phyloP scores from a whole-genome alignment of 2,888 invertebrate species.

The Thalpophila matura region DNA sequence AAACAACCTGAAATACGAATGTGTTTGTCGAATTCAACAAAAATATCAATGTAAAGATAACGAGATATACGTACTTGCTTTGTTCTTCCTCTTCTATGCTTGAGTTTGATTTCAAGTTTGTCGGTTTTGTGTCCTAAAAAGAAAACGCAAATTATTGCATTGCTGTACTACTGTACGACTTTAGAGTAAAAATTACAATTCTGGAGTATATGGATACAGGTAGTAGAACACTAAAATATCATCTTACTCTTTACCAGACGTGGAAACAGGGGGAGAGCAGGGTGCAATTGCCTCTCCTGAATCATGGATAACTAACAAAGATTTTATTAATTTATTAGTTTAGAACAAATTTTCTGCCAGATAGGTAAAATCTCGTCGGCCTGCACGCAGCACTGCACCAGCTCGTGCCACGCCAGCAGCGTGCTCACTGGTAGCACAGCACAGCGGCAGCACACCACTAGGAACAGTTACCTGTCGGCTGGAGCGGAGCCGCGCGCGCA shows the following conservation, averaged over 20 bases:
- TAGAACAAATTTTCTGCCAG: too few relatives aligned
- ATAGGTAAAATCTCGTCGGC: slow-evolving; percentile 81
- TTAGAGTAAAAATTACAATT: too few relatives aligned
- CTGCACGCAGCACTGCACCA: slow-evolving; percentile 88
- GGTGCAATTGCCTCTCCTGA: too few relatives aligned
- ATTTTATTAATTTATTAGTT: too few relatives aligned
- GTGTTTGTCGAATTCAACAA: slow-evolving; percentile 25
- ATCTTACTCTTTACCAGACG: too few relatives aligned
- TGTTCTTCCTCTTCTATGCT: slow-evolving; percentile 35
- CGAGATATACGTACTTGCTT: slow-evolving; percentile 51
- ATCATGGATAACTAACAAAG: too few relatives aligned
- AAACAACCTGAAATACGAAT: slow-evolving; percentile 76
- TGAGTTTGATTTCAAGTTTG: background rate
- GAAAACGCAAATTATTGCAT: background rate
- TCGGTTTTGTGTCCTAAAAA: slow-evolving; percentile 44
- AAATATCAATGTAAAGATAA: background rate
- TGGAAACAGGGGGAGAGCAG: too few relatives aligned
- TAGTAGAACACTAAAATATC: too few relatives aligned
- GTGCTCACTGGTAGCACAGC: slow-evolving; percentile 92
- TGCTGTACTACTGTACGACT: too few relatives aligned
- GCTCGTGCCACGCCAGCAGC: slow-evolving; percentile 92
- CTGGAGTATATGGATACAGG: too few relatives aligned
- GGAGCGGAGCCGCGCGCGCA: slow-evolving; percentile 58
- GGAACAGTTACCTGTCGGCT: slow-evolving; percentile 18
- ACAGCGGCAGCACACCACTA: slow-evolving; percentile 90